Evolutionary conservation across 2,113 vertebrate species (phyloP).

Genomic region (Poicephalus gulielmi): DNA sequence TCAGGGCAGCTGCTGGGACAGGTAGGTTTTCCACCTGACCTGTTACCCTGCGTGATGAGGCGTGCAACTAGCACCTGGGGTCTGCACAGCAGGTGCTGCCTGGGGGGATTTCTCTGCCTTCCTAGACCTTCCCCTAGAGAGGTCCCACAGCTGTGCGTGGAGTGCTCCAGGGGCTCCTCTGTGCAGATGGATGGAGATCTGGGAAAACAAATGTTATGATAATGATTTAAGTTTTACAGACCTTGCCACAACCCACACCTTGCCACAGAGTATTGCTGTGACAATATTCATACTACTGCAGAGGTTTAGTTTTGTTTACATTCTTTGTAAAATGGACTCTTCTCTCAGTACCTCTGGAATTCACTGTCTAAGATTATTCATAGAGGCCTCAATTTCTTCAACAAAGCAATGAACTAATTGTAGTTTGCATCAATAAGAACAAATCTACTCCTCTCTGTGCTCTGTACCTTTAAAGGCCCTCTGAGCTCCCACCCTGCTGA

Average conservation of each 20-base stretch:
- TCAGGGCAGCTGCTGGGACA: background rate
- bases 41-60: too few relatives aligned
- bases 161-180: background rate
- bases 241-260: background rate
- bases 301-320: background rate
- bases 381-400: background rate
- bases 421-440: background rate
- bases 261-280: background rate
- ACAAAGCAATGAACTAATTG: background rate
- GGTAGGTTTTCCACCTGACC: background rate
- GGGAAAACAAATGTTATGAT: background rate
- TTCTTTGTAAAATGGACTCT: background rate
- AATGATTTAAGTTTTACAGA: background rate
- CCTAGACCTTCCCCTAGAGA: background rate
- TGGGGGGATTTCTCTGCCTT: background rate
- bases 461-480: background rate
- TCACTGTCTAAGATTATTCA: background rate
- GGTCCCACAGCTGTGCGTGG: background rate
- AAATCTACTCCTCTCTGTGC: background rate
- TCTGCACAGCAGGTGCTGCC: background rate
- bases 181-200: background rate
- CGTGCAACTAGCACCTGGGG: background rate
- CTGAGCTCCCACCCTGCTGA: background rate
- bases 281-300: background rate
- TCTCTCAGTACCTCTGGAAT: background rate